phyloP scores from a whole-genome alignment of 2,888 invertebrate genomes.

The Metallyticus violacea region DNA sequence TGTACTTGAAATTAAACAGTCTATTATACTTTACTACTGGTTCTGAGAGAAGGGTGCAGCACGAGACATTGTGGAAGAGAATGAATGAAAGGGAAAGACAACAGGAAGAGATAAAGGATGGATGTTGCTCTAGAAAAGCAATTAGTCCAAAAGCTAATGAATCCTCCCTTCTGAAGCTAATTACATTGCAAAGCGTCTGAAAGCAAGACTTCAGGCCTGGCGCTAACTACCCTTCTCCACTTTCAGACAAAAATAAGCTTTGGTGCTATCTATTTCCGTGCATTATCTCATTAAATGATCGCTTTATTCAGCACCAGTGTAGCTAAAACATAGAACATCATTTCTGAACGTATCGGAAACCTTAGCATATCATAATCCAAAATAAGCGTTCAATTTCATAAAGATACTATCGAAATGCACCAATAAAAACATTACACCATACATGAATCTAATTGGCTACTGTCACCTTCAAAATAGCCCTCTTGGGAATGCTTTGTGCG shows the following conservation, averaged over 20 bases:
- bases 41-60: neutral
- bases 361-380: too few relatives aligned
- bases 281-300: neutral
- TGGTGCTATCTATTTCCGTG: too few relatives aligned
- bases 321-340: neutral
- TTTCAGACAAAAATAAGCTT: neutral
- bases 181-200: neutral
- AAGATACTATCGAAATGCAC: too few relatives aligned
- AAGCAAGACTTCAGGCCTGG: too few relatives aligned
- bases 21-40: neutral
- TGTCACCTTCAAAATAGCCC: too few relatives aligned
- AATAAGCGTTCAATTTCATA: too few relatives aligned
- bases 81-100: neutral
- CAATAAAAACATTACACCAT: too few relatives aligned
- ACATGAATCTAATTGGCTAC: too few relatives aligned
- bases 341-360: too few relatives aligned
- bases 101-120: neutral
- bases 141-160: conserved; percentile 9
- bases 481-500: too few relatives aligned
- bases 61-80: neutral
- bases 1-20: neutral
- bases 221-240: neutral
- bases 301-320: neutral
- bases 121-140: conserved; percentile 6
- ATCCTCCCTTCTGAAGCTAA: neutral